Base-by-base conservation (phyloP, 1,140 invertebrate genomes). In the Aphelinus atriplicis region DNA sequence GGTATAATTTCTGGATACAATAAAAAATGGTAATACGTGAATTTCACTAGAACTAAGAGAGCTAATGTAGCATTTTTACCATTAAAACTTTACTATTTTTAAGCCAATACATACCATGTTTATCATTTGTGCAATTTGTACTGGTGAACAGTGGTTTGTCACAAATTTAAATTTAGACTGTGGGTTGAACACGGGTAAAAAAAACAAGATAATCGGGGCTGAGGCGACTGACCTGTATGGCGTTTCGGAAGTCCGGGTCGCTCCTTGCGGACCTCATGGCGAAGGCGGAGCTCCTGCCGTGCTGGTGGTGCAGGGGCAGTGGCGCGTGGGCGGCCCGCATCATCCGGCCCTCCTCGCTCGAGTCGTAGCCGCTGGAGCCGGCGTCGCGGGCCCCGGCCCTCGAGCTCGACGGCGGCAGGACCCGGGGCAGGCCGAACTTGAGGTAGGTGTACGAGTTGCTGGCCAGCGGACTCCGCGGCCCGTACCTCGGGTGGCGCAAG, bases 371-470 rank as follows among this genome's bases (percentile, higher is more conserved):
- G 76, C 94, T 96, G 6, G 95, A 96, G 1, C 92, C 92, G 80
- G 93, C 92, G 9, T 77, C 88, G 75, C 64, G 83, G 6, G 62
- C 88, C 77, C 56, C 84, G 83, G 82, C 60, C 1, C 88, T 79
- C 45, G 84, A 70, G 9, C 83, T 78, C 26, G 86, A 84, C 0
- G 95, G 95, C 43, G 96, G 95, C 83, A 97, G 92, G 0, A 97
- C 96, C 53, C 96, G 90, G 0, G 96, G 96, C 61, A 97, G 86
- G 2, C 96, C 96, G 81, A 97, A 97, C 85, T 97, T 96, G 46
- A 97, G 89, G 87, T 97, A 97, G 2, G 95, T 96, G 85, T 95
- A 96, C 88, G 97, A 96, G 82, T 97, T 97, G 7, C 93, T 93
- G 26, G 95, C 94, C 56, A 96, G 87, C 0, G 95, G 93, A 55